Evolutionary conservation across 2,113 vertebrate species (phyloP).

Genomic region (Vombatus ursinus): DNA sequence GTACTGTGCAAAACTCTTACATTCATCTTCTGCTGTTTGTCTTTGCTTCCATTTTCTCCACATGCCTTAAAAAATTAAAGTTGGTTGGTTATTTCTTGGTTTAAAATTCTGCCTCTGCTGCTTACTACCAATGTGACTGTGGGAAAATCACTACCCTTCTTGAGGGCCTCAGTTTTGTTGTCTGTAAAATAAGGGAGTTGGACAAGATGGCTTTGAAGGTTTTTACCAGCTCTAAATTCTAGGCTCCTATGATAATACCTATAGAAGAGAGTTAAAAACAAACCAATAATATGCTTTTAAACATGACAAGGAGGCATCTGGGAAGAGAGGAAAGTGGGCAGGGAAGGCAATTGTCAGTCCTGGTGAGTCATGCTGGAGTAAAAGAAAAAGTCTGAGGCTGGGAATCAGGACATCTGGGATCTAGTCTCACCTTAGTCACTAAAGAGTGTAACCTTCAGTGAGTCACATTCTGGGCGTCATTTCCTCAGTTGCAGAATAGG

Average conservation of each 20-base stretch:
- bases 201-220: background rate
- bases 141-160: background rate
- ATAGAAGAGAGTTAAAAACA: background rate
- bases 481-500: background rate
- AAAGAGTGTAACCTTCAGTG: background rate
- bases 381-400: background rate
- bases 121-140: background rate
- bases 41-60: background rate
- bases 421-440: background rate
- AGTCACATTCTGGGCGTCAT: too few relatives aligned
- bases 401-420: background rate
- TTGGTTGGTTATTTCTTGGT: background rate
- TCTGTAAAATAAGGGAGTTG: background rate
- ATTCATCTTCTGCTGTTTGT: background rate
- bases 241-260: background rate
- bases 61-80: background rate
- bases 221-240: background rate
- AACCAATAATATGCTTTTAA: background rate
- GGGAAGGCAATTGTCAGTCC: background rate
- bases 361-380: background rate
- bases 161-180: background rate
- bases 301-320: background rate
- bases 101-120: background rate
- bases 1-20: background rate
- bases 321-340: background rate